These are phyloP conservation scores for Balaeniceps rex DNA, from an alignment of 2,113 vertebrate genomes.

Conservation along the genomic window DNA sequence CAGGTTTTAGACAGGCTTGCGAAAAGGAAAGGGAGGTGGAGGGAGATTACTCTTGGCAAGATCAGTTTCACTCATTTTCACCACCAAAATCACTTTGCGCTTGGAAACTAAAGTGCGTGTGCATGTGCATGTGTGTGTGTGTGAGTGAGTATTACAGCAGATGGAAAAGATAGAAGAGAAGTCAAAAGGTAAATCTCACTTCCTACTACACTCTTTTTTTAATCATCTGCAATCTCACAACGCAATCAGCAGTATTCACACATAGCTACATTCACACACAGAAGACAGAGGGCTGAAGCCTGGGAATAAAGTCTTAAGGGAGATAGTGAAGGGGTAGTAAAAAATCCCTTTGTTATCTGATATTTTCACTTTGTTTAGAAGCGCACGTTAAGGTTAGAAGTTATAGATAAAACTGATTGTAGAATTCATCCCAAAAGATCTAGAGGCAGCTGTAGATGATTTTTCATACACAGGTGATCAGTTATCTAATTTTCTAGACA, in stretches of 20 bases:
- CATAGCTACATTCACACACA: not conserved
- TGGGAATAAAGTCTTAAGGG: not conserved
- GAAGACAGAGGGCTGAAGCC: not conserved
- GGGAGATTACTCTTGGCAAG: conserved; percentile 43
- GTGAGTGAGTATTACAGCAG: not conserved
- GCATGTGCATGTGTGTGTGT: not conserved
- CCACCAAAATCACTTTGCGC: not conserved
- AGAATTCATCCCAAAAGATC: not conserved
- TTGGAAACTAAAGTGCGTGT: not conserved
- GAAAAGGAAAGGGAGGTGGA: conserved; percentile 1
- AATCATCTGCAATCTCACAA: not conserved
- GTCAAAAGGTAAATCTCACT: conserved; percentile 45
- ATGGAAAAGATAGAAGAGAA: conserved; percentile 27
- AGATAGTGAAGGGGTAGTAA: not conserved
- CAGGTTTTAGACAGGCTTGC: not conserved
- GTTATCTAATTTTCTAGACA: not conserved
- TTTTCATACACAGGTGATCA: not conserved
- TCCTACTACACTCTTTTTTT: conserved; percentile 21
- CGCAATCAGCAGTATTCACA: not conserved
- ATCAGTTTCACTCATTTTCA: conserved; percentile 56
- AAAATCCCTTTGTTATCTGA: not conserved
- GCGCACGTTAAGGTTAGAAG: not conserved
- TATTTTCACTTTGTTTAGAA: not conserved
- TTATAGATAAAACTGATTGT: not conserved
- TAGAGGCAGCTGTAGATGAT: not conserved